phyloP scores from a whole-genome alignment of 2,888 invertebrate species.

The Ctena decussata region DNA sequence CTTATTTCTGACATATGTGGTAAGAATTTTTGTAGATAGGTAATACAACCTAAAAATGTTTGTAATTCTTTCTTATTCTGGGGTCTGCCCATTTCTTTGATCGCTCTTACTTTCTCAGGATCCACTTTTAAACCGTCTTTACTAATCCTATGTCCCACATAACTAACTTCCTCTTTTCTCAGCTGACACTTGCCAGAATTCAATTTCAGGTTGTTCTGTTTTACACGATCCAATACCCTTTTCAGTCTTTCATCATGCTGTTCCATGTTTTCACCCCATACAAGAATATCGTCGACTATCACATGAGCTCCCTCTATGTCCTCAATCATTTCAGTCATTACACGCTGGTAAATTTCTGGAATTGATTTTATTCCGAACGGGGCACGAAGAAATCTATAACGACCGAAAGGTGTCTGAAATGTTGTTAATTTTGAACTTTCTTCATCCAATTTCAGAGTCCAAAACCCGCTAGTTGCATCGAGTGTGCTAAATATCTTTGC shows the following conservation, averaged over 20 bases:
- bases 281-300: slow-evolving; percentile 45
- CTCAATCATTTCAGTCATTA: slow-evolving; percentile 31
- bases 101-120: slow-evolving; percentile 54
- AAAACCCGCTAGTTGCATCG: no score
- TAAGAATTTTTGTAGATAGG: slow-evolving; percentile 63
- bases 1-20: slow-evolving; percentile 50
- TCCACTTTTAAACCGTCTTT: slow-evolving; percentile 38
- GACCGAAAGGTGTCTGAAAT: slow-evolving; percentile 43
- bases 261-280: slow-evolving; percentile 29
- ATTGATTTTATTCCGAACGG: no score
- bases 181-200: slow-evolving; percentile 42
- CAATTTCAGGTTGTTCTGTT: slow-evolving; percentile 17
- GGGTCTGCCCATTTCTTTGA: slow-evolving; percentile 42
- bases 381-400: slow-evolving; percentile 29
- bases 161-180: slow-evolving; percentile 24
- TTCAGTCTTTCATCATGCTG: slow-evolving; percentile 29
- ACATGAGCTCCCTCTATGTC: slow-evolving; percentile 36
- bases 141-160: slow-evolving; percentile 58
- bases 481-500: no score
- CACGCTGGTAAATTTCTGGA: background rate
- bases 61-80: slow-evolving; percentile 55
- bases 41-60: slow-evolving; percentile 60
- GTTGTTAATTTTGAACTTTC: slow-evolving; percentile 38
- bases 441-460: slow-evolving; percentile 7
- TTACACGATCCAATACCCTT: slow-evolving; percentile 18